Base-by-base conservation (phyloP, 2,113 vertebrate species). In the Channa argus region DNA sequence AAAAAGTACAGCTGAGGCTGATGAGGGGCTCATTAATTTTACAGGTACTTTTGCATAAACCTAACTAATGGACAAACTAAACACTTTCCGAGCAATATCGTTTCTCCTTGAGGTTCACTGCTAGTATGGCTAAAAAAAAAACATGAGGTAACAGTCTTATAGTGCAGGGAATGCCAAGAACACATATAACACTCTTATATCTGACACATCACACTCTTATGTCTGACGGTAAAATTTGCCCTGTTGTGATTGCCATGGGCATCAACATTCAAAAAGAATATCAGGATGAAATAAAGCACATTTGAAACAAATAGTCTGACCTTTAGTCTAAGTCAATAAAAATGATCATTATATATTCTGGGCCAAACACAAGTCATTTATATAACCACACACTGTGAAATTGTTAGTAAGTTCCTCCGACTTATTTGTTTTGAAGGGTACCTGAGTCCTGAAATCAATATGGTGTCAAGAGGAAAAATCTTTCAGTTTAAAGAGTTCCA, bases 401-500 rank as follows among this genome's bases (percentile, higher is more conserved):
- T 67, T 70, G 62, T 63, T 63, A 14, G 55, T 50, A 70, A 75
- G 51, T 65, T 24, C 65, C 62, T n/a, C 13, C 8, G 51, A 46
- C 74, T 74, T 65, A 75, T 75, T 80, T 74, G 72, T 58, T 77
- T 71, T 74, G 62, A 87, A 80, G 50, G 62, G 69, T 58, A 41
- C 52, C 51, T 63, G 10, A 56, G 53, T 65, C 14, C 14, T 34
- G 15, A 62, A 86, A 84, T 88, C 83, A 80, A 90, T 80, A 80
- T 45, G 49, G 8, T 72, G 55, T 55, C 63, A 83, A 76, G 37
- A 38, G 15, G 39, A 64, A 68, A 69, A 39, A 58, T 61, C 43
- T 39, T 71, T 6, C 33, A 59, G 38, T 58, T 78, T 13, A n/a
- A 71, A 11, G 41, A 78, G 44, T 55, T 61, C 45, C 13, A 71